Conservation (phyloP, 2,113 vertebrate genomes). For the Emydocephalus ijimae region DNA sequence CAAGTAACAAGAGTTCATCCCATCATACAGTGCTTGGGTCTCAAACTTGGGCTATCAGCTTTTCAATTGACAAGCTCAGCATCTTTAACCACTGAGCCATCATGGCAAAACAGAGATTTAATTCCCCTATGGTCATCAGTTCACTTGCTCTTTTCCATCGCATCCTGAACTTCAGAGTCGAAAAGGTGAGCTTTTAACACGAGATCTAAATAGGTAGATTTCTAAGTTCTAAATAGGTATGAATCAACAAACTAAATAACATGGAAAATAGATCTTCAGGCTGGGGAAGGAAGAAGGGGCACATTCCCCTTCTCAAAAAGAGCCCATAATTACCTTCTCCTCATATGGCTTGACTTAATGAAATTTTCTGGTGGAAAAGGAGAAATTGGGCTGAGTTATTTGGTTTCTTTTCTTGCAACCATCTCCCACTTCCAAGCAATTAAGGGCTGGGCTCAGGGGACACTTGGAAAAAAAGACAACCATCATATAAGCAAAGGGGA, state of each 20-base stretch:
- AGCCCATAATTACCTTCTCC: slow-evolving; percentile 34
- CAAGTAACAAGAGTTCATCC: no score
- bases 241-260: slow-evolving; percentile 2
- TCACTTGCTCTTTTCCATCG: not conserved
- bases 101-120: not conserved
- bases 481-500: fast-evolving
- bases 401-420: not conserved
- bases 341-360: slow-evolving; percentile 26
- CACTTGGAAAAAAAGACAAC: fast-evolving
- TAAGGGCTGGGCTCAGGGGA: fast-evolving
- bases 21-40: no score
- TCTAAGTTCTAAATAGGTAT: not conserved
- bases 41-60: no score
- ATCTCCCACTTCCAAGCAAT: not conserved
- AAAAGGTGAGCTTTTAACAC: slow-evolving; percentile 22
- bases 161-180: not conserved
- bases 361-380: slow-evolving; percentile 10
- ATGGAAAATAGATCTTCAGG: not conserved
- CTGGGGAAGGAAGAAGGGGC: no score
- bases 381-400: slow-evolving; percentile 43
- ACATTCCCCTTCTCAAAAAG: not conserved
- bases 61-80: no score
- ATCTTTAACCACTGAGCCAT: no score
- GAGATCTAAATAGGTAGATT: not conserved
- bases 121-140: not conserved